Conservation (phyloP, 2,888 invertebrate genomes). For the Lobophora halterata region DNA sequence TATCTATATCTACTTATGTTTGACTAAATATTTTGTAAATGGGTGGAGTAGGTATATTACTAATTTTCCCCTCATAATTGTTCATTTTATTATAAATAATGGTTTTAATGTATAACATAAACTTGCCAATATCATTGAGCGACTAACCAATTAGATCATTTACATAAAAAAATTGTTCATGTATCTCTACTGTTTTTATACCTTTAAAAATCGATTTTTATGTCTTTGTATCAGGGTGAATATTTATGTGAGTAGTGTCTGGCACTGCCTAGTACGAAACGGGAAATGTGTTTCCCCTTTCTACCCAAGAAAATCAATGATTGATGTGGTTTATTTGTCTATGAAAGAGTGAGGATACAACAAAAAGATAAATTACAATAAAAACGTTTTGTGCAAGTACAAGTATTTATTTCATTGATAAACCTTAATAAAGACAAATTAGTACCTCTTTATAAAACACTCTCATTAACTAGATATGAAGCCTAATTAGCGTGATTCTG, state of each 20-base stretch:
- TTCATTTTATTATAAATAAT: too few relatives aligned
- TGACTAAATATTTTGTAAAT: too few relatives aligned
- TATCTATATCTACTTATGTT: too few relatives aligned
- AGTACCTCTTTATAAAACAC: too few relatives aligned
- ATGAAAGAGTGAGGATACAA: background rate
- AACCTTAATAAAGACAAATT: too few relatives aligned
- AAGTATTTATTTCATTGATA: slow-evolving; percentile 16
- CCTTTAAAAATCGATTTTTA: slow-evolving; percentile 29
- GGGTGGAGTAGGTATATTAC: too few relatives aligned
- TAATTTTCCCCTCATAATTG: too few relatives aligned
- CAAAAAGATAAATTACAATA: slow-evolving; percentile 5
- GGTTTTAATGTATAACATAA: too few relatives aligned
- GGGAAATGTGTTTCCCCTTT: slow-evolving; percentile 5
- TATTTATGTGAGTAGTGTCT: slow-evolving; percentile 38
- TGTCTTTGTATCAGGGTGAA: slow-evolving; percentile 26
- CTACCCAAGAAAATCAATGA: slow-evolving; percentile 1
- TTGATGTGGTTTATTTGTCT: background rate
- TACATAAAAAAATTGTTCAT: background rate
- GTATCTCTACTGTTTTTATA: slow-evolving; percentile 24
- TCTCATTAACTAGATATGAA: too few relatives aligned
- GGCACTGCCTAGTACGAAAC: slow-evolving; percentile 36
- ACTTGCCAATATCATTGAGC: slow-evolving; percentile 5
- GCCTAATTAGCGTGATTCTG: slow-evolving; percentile 64
- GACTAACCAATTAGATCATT: too few relatives aligned
- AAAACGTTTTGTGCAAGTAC: slow-evolving; percentile 16